Conservation (phyloP, 64 coral and sea anemone species). For the Montipora sp. region DNA sequence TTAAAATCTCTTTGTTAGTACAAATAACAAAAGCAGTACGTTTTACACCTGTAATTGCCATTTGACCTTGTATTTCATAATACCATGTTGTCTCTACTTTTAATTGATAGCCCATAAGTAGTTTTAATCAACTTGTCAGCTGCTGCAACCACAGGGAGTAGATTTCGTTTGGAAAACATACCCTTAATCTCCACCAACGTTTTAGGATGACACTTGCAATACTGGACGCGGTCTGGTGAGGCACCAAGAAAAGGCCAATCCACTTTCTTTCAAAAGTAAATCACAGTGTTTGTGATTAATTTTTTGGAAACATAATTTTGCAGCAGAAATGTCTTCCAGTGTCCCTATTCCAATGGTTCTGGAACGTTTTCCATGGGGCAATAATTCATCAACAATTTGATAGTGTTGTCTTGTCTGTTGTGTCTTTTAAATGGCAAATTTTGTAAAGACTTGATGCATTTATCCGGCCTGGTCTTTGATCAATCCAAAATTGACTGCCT, state of each 20-base stretch:
- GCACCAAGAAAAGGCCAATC: slow-evolving; percentile 47
- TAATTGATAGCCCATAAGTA: slow-evolving; percentile 7
- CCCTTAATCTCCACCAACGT: slow-evolving; percentile 40
- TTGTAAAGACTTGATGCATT: slow-evolving; percentile 47
- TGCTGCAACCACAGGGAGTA: slow-evolving; percentile 34
- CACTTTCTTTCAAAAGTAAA: slow-evolving; percentile 38
- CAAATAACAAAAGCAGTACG: not conserved
- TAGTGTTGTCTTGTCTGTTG: slow-evolving; percentile 33
- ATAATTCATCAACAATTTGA: slow-evolving; percentile 18
- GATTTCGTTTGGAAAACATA: slow-evolving; percentile 41
- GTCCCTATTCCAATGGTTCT: slow-evolving; percentile 11
- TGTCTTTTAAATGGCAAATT: slow-evolving; percentile 40
- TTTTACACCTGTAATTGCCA: slow-evolving; percentile 7
- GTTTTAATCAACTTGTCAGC: slow-evolving; percentile 37
- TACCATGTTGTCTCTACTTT: slow-evolving; percentile 13
- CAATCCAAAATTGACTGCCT: slow-evolving; percentile 52
- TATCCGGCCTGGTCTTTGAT: slow-evolving; percentile 26
- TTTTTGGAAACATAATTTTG: not conserved
- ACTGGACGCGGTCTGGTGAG: slow-evolving; percentile 9
- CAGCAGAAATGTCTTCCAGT: not conserved
- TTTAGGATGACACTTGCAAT: slow-evolving; percentile 49
- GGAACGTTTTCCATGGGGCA: slow-evolving; percentile 31
- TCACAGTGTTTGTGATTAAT: slow-evolving; percentile 2
- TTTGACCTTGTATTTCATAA: slow-evolving; percentile 13
- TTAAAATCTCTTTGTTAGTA: slow-evolving; percentile 23